These are phyloP conservation scores for Druon quercuslanigerum DNA, from an alignment of 1,140 invertebrate genomes.

Conservation along the genomic window DNA sequence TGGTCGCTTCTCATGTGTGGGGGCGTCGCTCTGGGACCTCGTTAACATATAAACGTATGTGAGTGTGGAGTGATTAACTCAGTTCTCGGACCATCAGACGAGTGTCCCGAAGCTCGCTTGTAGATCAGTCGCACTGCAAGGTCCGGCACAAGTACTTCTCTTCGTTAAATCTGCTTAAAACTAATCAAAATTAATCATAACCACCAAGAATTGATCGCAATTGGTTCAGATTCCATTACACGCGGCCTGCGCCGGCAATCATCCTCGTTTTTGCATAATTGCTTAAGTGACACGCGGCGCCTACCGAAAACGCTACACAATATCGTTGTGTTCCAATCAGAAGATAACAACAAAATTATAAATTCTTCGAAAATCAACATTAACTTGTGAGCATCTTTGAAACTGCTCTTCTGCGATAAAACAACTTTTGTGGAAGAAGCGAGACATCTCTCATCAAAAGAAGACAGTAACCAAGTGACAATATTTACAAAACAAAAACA, in stretches of 20 bases:
- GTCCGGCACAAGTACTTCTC: conserved; percentile 65
- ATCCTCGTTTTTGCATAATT: conserved; percentile 59
- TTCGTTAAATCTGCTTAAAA: conserved; percentile 73
- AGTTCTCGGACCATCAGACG: conserved; percentile 58
- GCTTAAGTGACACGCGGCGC: conserved; percentile 55
- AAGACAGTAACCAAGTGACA: no score
- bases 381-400: no score
- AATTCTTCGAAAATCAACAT: not conserved
- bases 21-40: conserved; percentile 58
- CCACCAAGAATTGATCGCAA: conserved; percentile 74
- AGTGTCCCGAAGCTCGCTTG: conserved; percentile 51
- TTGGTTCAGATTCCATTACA: conserved; percentile 73
- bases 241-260: conserved; percentile 55
- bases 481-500: no score
- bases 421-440: no score
- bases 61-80: conserved; percentile 70
- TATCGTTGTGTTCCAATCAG: not conserved
- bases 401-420: no score
- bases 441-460: no score
- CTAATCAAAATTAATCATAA: conserved; percentile 76
- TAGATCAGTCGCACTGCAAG: conserved; percentile 63
- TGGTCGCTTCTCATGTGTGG: conserved; percentile 61
- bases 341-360: no score
- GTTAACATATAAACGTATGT: conserved; percentile 74
- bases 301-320: conserved; percentile 44